phyloP scores from a whole-genome alignment of 2,113 vertebrate species.

The Glareola pratincola region DNA sequence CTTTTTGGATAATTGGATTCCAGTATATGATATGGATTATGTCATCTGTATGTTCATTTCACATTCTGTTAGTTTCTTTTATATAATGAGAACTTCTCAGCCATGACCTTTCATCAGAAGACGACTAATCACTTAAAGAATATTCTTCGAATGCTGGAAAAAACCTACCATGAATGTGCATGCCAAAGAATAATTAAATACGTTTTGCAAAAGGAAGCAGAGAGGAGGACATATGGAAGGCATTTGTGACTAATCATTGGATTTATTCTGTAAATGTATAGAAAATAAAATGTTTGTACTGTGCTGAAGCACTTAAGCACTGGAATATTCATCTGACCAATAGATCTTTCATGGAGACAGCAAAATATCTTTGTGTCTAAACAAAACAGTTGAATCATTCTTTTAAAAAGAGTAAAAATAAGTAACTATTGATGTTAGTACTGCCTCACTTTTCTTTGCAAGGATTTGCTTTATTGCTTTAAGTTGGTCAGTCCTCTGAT shows the following conservation, averaged over 20 bases:
- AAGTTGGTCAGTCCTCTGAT: neutral
- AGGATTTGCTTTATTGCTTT: neutral
- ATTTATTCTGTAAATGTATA: neutral
- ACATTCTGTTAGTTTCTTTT: conserved; percentile 31
- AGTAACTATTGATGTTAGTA: neutral
- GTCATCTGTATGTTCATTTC: conserved; percentile 39
- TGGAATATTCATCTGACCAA: neutral
- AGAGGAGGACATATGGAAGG: neutral
- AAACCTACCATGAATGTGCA: neutral
- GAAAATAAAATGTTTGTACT: conserved; percentile 8
- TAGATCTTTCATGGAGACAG: neutral
- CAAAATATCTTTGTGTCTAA: neutral
- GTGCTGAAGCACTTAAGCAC: neutral
- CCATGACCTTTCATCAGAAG: conserved; percentile 41
- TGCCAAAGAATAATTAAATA: neutral
- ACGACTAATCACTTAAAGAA: conserved; percentile 4
- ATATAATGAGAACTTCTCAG: conserved; percentile 18
- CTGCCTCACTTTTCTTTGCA: neutral
- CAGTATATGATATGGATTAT: neutral
- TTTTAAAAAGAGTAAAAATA: neutral
- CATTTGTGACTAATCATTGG: neutral
- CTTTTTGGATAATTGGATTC: conserved; percentile 1
- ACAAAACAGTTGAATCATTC: neutral
- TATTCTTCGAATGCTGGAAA: conserved; percentile 1
- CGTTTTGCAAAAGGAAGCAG: neutral